Base-by-base conservation (phyloP, 1,140 invertebrate species). In the Penaeus japonicus region DNA sequence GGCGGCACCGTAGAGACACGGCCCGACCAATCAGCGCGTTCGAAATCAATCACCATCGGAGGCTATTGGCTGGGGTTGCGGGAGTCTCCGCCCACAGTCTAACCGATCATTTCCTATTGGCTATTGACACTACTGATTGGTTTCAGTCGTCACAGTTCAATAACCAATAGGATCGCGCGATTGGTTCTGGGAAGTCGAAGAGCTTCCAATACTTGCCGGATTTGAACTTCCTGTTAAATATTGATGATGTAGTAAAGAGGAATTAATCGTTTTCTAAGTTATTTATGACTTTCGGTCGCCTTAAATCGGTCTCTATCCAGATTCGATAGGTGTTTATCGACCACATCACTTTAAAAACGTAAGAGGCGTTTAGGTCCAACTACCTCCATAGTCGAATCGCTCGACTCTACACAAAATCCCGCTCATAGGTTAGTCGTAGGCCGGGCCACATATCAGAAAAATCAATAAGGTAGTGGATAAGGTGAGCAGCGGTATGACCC, bases 61-160 rank as follows among this genome's bases (percentile, higher is more conserved):
- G 79, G 80, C 87, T 83, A 88, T 88, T 88, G 87, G 87, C 70
- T 73, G 54, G 79, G 78, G 55, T 47, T 47, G 80, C 20, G n/a
- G 32, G 53, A 88, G 87, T 75, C 87, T 47, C 87, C 87, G 87
- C 87, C 87, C 87, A 83, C 87, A 55, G 77, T 88, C 87, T 83
- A 88, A 75, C 87, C 87, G 87, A 89, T 89, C 89, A 89, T 78
- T 86, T 89, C 89, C 89, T 86, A 89, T 89, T 89, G 89, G 89
- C 89, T 86, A 89, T 89, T 83, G 89, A 89, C 89, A 89, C 77
- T 75, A 89, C 53, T 85, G 89, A 89, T 89, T 89, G 89, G 89
- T 89, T 89, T 86, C 83, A 59, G 57, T 83, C 84, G 89, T 89
- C 89, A 89, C 89, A 89, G 89, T 89, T 89, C 89, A 89, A 89